Conservation (phyloP, 2,888 invertebrate genomes). For the Chaetogeoica ovagalla region DNA sequence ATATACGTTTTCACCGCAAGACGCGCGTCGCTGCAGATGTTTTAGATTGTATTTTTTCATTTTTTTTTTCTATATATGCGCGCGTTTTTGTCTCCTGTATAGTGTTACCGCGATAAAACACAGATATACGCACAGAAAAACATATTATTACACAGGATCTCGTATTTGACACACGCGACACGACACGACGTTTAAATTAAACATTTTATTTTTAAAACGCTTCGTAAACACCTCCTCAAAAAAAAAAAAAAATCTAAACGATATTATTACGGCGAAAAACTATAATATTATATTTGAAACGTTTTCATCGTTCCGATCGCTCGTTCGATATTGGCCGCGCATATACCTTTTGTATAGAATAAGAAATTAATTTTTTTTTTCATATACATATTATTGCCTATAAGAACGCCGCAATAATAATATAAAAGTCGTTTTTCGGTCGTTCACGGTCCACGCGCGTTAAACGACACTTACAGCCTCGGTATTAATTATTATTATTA, state of each 20-base stretch:
- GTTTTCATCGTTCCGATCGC: too few relatives aligned
- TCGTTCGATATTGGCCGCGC: too few relatives aligned
- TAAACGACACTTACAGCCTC: constrained; percentile 36
- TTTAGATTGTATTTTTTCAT: too few relatives aligned
- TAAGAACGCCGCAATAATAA: not conserved
- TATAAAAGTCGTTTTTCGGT: not conserved
- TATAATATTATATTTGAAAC: not conserved
- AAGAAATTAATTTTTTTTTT: not conserved
- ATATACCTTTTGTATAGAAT: not conserved
- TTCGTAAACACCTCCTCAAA: not conserved
- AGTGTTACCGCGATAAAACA: too few relatives aligned
- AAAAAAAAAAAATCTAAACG: too few relatives aligned
- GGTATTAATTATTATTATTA: constrained; percentile 25
- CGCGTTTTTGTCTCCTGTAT: too few relatives aligned
- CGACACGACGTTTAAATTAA: constrained; percentile 11
- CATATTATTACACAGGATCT: too few relatives aligned
- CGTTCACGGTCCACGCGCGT: constrained; percentile 10
- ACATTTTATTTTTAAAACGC: constrained; percentile 22
- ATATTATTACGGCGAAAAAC: not conserved
- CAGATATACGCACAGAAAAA: too few relatives aligned
- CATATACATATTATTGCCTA: not conserved
- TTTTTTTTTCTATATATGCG: too few relatives aligned
- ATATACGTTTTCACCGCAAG: too few relatives aligned
- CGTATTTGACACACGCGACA: not conserved
- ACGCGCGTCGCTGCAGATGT: too few relatives aligned